Evolutionary conservation across 2,888 invertebrate genomes (phyloP), one percentile per base, ranked within the genome.

Genomic region (Noctua comes): DNA sequence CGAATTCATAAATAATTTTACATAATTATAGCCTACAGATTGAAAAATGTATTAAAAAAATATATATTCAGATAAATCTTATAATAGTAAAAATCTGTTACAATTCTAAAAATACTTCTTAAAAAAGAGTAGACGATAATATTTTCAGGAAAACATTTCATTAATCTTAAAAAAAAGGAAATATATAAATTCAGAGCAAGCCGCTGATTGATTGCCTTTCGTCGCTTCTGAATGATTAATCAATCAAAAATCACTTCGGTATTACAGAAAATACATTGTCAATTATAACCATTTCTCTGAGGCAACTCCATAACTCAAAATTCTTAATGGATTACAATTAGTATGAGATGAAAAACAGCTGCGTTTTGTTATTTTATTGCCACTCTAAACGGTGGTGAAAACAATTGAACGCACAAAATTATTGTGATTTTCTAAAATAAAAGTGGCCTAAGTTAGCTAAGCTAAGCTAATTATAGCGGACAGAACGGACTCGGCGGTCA

Each of bases 161-260:
- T 43, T 16, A 24, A 71, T 77, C 73, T 46, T 51, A 68, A 69
- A 40, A 40, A 66, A 62, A 59, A 66, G 40, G 54, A 72, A 77
- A 59, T 31, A 27, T 7, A 16, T 68, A 43, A 31, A 62, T 83
- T 46, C 24, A 66, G 57, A 66, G 59, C n/a, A 78, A 21, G 66
- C 40, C 10, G 1, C 59, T 86, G 85, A 86, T 86, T 86, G 82
- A 86, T 86, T 78, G 57, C 68, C 68, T 65, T 68, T 43, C 73
- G 59, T 40, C 66, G 57, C 57, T 48, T 62, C 54, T 69, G 68
- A 73, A 79, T 77, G 68, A 81, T 83, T 78, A 76, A 83, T 86
- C 80, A 76, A 79, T 82, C 69, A 71, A 54, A 68, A 76, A 69
- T 73, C 68, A 76, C 65, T 71, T 77, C 74, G 69, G 81, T 80